Evolutionary conservation across 2,888 invertebrate species (phyloP).

Genomic region (Limnephilus auricula): DNA sequence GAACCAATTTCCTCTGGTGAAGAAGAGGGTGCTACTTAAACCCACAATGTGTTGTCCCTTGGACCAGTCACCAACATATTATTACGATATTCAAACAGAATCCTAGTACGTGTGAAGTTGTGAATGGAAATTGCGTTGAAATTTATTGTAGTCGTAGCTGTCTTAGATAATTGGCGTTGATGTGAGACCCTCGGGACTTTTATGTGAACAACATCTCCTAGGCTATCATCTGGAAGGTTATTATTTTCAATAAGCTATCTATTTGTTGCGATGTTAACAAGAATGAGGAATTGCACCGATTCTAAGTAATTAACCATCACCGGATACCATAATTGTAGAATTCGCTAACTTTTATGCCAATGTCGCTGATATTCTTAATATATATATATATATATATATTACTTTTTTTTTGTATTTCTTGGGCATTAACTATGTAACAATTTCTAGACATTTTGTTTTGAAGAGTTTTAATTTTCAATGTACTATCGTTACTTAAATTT

Average conservation of each 20-base stretch:
- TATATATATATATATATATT: no score
- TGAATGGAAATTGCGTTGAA: background rate
- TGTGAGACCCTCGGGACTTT: background rate
- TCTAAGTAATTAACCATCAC: no score
- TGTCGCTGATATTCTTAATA: no score
- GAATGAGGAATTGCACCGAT: no score
- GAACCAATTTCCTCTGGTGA: conserved; percentile 57
- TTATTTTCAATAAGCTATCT: background rate
- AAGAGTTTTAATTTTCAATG: no score
- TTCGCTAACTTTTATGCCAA: no score
- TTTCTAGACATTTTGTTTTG: no score
- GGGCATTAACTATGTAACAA: no score
- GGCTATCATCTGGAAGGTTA: background rate
- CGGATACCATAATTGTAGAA: no score
- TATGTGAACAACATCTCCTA: background rate
- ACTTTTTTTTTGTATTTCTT: no score
- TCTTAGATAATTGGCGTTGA: background rate
- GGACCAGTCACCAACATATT: conserved; percentile 21
- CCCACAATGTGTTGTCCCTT: conserved; percentile 40
- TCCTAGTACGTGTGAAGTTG: background rate
- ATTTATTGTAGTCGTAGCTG: background rate
- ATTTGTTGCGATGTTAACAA: background rate
- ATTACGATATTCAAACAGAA: conserved; percentile 2
- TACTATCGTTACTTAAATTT: no score
- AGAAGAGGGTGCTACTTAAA: conserved; percentile 19